phyloP scores from a whole-genome alignment of 2,888 invertebrate species.

The Caenorhabditis sulstoni region DNA sequence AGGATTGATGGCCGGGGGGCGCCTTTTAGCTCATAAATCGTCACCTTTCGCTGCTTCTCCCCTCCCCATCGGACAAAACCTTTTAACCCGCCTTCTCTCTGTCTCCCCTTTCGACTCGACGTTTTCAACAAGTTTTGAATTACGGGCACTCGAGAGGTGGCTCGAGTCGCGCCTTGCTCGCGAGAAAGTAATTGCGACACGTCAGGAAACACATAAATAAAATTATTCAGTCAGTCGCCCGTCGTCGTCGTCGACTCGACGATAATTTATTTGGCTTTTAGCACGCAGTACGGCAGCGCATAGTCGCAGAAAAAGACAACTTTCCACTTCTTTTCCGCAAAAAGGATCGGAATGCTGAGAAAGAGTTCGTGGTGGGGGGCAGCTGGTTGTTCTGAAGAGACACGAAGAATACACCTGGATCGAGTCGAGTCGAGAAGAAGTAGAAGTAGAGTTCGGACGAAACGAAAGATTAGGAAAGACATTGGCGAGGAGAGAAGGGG shows the following conservation, averaged over 20 bases:
- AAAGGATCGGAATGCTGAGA: not conserved
- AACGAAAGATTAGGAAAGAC: not conserved
- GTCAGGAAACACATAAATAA: constrained; percentile 62
- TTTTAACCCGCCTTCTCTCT: constrained; percentile 2
- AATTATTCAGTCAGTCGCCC: constrained; percentile 58
- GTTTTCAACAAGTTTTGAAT: constrained; percentile 59
- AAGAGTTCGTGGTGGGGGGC: not conserved
- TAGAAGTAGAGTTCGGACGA: not conserved
- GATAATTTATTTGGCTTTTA: constrained; percentile 60
- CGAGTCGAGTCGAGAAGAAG: not conserved
- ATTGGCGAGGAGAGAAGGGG: too few species aligned
- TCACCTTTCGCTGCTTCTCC: constrained; percentile 33
- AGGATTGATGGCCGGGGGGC: constrained; percentile 39
- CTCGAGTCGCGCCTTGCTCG: not conserved
- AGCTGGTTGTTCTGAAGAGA: not conserved
- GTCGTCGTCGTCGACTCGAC: constrained; percentile 5
- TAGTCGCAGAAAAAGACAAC: constrained; percentile 4
- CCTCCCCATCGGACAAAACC: constrained; percentile 19
- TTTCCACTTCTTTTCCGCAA: constrained; percentile 10
- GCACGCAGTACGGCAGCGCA: constrained; percentile 18
- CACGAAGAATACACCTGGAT: not conserved
- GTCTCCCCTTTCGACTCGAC: too few species aligned
- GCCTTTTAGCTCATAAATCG: constrained; percentile 50
- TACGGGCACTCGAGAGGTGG: constrained; percentile 22
- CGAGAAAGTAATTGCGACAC: constrained; percentile 57